These are phyloP conservation scores for Dolichotis patagonum DNA, from an alignment of 2,113 vertebrate species.

Conservation along the genomic window DNA sequence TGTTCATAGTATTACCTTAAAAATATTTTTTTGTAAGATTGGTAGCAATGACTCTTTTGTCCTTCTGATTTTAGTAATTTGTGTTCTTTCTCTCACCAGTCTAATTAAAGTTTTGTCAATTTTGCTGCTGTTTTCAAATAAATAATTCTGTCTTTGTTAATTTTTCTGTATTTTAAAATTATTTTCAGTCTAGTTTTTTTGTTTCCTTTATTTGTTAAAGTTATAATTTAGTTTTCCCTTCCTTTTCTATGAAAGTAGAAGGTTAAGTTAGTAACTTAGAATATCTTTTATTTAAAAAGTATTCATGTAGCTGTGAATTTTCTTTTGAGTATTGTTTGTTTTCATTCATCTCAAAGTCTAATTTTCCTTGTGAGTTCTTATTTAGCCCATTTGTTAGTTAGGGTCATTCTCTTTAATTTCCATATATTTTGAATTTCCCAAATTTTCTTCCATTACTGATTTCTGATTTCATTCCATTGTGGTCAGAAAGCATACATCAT, in stretches of 20 bases:
- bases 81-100: neutral
- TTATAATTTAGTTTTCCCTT: neutral
- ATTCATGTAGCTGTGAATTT: neutral
- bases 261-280: neutral
- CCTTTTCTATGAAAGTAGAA: neutral
- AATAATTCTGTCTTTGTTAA: neutral
- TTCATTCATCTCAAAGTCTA: neutral
- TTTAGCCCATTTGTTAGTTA: conserved; percentile 6
- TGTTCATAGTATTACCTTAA: neutral
- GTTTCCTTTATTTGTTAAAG: neutral
- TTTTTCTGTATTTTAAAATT: neutral
- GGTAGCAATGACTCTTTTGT: neutral
- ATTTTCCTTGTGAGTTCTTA: conserved; percentile 33
- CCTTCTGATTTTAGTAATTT: neutral
- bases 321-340: neutral
- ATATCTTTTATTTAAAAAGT: neutral
- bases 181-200: neutral
- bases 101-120: neutral
- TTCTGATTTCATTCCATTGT: conserved; percentile 20
- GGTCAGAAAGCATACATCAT: neutral
- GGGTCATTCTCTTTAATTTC: neutral
- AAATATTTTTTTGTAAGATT: neutral
- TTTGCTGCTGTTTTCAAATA: neutral
- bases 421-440: neutral
- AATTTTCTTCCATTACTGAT: neutral